Percentiles rank a stretch among this genome's conserved stretches.
These are phyloP conservation scores for Sarcophilus harrisii DNA, from an alignment of 2,797 vertebrate genomes.

Conservation along the genomic window DNA sequence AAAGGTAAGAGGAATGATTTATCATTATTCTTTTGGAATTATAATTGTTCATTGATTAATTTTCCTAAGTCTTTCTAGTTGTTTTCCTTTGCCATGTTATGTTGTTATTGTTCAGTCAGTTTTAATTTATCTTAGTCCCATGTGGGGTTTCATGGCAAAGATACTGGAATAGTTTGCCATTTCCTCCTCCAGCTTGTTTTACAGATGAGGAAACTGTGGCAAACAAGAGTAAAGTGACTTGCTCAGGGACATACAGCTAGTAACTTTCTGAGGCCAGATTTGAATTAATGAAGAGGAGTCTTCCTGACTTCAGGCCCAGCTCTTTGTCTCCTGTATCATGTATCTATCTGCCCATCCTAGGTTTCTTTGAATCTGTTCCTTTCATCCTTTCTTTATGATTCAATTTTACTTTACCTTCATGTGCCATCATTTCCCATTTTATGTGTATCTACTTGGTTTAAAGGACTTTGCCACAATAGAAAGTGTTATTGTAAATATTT, in stretches of 20 bases:
- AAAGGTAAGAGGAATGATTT: neutral
- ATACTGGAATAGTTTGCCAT: neutral
- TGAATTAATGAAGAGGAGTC: too few relatives aligned
- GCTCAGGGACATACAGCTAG: neutral
- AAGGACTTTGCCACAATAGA: neutral
- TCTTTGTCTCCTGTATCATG: neutral
- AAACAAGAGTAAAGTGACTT: neutral
- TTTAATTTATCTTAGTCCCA: neutral
- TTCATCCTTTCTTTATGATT: neutral
- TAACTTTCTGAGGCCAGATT: neutral
- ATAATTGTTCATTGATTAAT: neutral
- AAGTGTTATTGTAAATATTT: neutral
- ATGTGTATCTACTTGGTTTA: neutral
- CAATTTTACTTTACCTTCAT: neutral
- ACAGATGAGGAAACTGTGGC: neutral
- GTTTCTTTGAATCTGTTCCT: neutral
- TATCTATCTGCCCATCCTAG: too few relatives aligned
- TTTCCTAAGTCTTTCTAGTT: neutral
- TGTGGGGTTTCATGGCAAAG: neutral
- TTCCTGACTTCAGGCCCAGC: too few relatives aligned
- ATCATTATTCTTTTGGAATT: neutral
- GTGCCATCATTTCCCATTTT: neutral
- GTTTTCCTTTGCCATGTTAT: neutral
- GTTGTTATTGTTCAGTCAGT: neutral
- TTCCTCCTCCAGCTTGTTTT: neutral